Base-by-base conservation (phyloP, 2,888 invertebrate species). In the Coronaproctus castanopsis region DNA sequence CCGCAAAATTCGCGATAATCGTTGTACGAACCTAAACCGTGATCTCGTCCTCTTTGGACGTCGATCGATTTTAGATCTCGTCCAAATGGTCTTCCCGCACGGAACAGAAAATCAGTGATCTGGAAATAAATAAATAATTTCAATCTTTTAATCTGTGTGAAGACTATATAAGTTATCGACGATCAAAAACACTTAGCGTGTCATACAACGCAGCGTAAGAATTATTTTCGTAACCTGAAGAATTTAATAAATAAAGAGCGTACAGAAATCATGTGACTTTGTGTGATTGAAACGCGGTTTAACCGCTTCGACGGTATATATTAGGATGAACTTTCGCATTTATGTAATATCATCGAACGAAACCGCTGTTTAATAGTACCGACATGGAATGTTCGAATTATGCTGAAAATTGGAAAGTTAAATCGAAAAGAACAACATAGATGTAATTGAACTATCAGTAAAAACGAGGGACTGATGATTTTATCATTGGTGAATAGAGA, bases 1-100 rank as follows among this genome's bases (percentile, higher is more conserved):
- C 85, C 85, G 67, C 88, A 88, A 63, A 82, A 82, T 10, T 80
- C 80, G 59, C 95, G 77, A 67, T 82, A 83, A 60, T 82, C 79
- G 61, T 83, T 81, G 71, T 91, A 91, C 0, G 81, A 79, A 2
- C 83, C 85, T 36, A 91, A 73, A 14, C 86, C 90, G 68, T 91
- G 90, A 71, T 91, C 91, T 55, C 91, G 78, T 64, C 86, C 85
- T 63, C 91, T 78, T 70, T 91, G 90, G 63, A 91, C 82, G 68
- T 90, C 89, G 36, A 82, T 79, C 0, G 90, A 83, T 52, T 86
- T 79, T 62, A 91, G 74, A 71, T 91, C 91, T 10, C 78, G 74
- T 0, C 91, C 91, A 64, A 90, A 83, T 1, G 81, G 80, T 68
- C 77, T 79, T 63, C 79, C 80, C 21, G 80, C 78, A 68, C 84